These are phyloP conservation scores for Ispidina picta DNA, from an alignment of 2,797 vertebrate genomes.

Conservation along the genomic window DNA sequence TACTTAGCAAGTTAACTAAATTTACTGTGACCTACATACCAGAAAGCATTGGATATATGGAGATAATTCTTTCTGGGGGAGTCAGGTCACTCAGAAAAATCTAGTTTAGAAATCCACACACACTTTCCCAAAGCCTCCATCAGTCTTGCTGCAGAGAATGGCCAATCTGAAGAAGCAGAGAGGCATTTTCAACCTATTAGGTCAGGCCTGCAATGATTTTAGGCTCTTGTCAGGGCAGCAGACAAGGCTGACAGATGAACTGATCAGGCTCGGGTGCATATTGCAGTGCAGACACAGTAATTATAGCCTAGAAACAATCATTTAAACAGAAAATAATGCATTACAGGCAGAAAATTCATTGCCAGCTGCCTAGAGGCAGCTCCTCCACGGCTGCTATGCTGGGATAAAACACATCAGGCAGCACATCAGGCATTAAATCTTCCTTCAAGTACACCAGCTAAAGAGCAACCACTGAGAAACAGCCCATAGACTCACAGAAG, in stretches of 20 bases:
- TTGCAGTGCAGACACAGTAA: slow-evolving; percentile 29
- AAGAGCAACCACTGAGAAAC: neutral
- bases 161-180: neutral
- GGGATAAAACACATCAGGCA: neutral
- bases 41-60: neutral
- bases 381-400: neutral
- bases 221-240: neutral
- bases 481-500: neutral
- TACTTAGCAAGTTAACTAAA: slow-evolving; percentile 63
- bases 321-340: slow-evolving; percentile 37
- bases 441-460: neutral
- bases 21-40: slow-evolving; percentile 66
- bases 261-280: slow-evolving; percentile 9
- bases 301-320: slow-evolving; percentile 35
- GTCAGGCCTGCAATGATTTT: neutral
- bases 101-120: neutral
- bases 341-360: slow-evolving; percentile 7
- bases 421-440: neutral
- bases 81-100: neutral
- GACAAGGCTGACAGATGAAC: neutral
- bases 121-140: neutral
- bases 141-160: neutral
- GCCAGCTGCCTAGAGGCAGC: slow-evolving; percentile 26
- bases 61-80: neutral
- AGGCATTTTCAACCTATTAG: slow-evolving; percentile 9